phyloP scores from a whole-genome alignment of 2,113 vertebrate species.

The Onychostruthus taczanowskii region DNA sequence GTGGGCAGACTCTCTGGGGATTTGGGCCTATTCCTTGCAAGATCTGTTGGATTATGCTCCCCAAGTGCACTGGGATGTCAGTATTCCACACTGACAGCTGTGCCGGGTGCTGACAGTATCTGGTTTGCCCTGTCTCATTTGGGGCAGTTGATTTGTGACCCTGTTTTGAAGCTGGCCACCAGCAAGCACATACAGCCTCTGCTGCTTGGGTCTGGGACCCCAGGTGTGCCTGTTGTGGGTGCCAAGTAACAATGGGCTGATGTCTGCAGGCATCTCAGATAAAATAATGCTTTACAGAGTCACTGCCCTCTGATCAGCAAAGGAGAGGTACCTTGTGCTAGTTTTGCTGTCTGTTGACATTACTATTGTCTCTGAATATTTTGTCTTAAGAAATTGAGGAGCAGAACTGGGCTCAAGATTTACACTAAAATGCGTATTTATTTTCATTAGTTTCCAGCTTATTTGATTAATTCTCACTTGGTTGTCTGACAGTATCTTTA shows the following conservation, averaged over 20 bases:
- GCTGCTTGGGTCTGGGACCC: background rate
- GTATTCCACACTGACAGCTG: accelerated
- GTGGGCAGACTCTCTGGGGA: background rate
- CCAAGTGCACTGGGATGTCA: accelerated
- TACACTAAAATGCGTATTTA: background rate
- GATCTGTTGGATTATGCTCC: background rate
- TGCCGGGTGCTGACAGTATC: accelerated
- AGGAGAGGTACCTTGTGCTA: background rate
- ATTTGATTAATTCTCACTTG: background rate
- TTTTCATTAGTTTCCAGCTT: background rate
- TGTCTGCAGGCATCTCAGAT: background rate
- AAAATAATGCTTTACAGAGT: background rate
- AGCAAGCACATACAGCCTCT: background rate
- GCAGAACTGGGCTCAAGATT: background rate
- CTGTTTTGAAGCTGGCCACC: background rate
- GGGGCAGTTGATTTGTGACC: background rate
- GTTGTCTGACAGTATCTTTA: background rate
- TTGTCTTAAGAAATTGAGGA: background rate
- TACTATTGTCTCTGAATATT: background rate
- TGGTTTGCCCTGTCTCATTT: background rate
- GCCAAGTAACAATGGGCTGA: accelerated
- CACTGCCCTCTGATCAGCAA: background rate
- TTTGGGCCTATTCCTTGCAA: background rate
- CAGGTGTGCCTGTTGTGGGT: background rate
- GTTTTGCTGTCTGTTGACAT: background rate